These are phyloP conservation scores for Sphaeramia orbicularis DNA, from an alignment of 2,797 vertebrate species.

Conservation along the genomic window DNA sequence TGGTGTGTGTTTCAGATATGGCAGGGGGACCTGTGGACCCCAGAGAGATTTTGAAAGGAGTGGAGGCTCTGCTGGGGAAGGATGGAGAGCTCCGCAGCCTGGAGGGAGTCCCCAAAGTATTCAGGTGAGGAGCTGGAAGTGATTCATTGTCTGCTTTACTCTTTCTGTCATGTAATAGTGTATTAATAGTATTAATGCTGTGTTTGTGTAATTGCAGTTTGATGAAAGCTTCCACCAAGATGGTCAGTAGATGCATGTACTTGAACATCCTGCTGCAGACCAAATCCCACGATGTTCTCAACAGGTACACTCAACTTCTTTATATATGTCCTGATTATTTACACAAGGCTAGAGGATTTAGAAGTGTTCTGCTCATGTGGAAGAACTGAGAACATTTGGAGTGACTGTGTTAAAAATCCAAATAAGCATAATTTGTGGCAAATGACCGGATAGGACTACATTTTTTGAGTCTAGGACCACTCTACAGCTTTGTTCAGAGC, in stretches of 20 bases:
- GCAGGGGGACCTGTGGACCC: constrained; percentile 94
- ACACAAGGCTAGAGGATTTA: neutral
- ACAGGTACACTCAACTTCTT: constrained; percentile 81
- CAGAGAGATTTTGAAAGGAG: constrained; percentile 94
- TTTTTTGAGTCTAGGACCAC: neutral
- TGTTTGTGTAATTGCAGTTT: constrained; percentile 78
- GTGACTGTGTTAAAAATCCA: no score
- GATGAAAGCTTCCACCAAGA: constrained; percentile 96
- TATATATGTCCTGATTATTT: neutral
- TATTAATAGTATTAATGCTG: neutral
- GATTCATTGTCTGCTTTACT: no score
- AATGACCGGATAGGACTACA: neutral
- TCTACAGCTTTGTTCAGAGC: neutral
- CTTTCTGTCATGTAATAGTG: neutral
- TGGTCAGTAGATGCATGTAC: constrained; percentile 97
- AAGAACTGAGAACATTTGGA: no score
- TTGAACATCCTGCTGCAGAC: constrained; percentile 96
- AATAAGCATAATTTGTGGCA: no score
- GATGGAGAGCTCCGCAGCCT: constrained; percentile 94
- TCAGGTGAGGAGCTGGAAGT: constrained; percentile 83
- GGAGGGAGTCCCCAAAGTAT: constrained; percentile 95
- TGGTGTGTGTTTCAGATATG: constrained; percentile 84
- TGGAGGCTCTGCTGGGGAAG: constrained; percentile 92
- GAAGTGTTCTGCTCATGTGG: no score
- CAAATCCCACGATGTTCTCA: constrained; percentile 90